Base-by-base conservation (phyloP, 2,113 vertebrate genomes). In the Irena cyanogastra region DNA sequence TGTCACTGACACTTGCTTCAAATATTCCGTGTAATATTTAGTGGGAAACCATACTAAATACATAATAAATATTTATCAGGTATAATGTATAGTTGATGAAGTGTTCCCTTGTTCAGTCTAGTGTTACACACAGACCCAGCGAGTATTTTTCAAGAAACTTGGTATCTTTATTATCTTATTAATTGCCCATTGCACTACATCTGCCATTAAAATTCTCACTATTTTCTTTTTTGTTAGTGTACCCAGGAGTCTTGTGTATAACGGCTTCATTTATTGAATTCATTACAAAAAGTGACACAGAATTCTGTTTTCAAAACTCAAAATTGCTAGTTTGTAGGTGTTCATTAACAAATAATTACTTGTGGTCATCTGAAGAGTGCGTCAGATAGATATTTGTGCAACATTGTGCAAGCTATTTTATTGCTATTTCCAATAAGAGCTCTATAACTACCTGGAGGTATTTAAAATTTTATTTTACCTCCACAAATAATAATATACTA, bases 71-170 rank as follows among this genome's bases (percentile, higher is more conserved):
- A 90, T 61, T 72, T 90, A 39, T 77, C 4, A 33, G 2, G 1
- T 49, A 6, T 22, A 61, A 10, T 16, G 6, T 63, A 37, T n/a
- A 64, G 8, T 15, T 84, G 35, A 71, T 66, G 30, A 78, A 91
- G 30, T 31, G 14, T 69, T 2, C 7, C 13, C 5, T 59, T 78
- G 11, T 59, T 84, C 30, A 54, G 13, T 41, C 16, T 65, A 26
- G 19, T 44, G 15, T 52, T 71, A 56, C 14, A 31, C 7, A 63
- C 17, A 52, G 9, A 0, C 8, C 2, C 8, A 80, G 27, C 0
- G 26, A 59, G 20, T 4, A 52, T 54, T 66, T 86, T 87, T 56
- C 6, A 41, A 44, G 20, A 79, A 41, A 27, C 1, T 21, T 37
- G 4, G 1, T 52, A 33, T n/a, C 21, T 82, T 94, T 81, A 35